Evolutionary conservation across 2,113 vertebrate genomes (phyloP).

Genomic region (Leptobrachium ailaonicum): DNA sequence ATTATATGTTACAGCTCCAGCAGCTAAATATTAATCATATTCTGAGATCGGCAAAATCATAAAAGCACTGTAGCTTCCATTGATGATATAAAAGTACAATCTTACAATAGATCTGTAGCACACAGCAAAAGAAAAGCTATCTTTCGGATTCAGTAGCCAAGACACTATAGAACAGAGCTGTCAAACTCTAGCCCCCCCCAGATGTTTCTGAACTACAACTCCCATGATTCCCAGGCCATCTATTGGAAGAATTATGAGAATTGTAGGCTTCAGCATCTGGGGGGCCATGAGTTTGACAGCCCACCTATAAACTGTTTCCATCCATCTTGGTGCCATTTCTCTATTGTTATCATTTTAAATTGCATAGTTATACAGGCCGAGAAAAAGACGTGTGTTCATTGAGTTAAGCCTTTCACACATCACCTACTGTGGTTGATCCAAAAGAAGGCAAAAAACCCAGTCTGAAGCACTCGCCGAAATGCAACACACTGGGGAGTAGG

Average conservation of each 20-base stretch:
- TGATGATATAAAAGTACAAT: neutral
- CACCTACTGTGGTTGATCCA: no score
- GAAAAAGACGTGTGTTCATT: neutral
- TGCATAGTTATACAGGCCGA: neutral
- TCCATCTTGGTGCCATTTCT: neutral
- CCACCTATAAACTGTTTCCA: slow-evolving; percentile 12
- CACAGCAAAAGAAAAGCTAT: slow-evolving; percentile 7
- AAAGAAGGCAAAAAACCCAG: no score
- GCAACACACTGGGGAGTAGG: neutral
- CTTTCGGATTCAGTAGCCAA: slow-evolving; percentile 20
- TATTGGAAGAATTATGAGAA: no score
- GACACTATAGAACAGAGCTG: neutral
- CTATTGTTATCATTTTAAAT: slow-evolving; percentile 2
- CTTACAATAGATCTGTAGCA: neutral
- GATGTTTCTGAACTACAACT: no score
- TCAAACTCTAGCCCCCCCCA: no score
- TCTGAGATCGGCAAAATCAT: no score
- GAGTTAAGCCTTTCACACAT: neutral
- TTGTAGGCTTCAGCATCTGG: no score
- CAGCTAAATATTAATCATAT: no score
- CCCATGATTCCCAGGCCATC: no score
- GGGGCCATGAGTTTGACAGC: no score
- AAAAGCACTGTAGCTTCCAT: no score
- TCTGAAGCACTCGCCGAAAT: neutral
- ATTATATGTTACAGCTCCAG: no score